Evolutionary conservation across 2,113 vertebrate genomes (phyloP).

Genomic region (Harpagus bidentatus): DNA sequence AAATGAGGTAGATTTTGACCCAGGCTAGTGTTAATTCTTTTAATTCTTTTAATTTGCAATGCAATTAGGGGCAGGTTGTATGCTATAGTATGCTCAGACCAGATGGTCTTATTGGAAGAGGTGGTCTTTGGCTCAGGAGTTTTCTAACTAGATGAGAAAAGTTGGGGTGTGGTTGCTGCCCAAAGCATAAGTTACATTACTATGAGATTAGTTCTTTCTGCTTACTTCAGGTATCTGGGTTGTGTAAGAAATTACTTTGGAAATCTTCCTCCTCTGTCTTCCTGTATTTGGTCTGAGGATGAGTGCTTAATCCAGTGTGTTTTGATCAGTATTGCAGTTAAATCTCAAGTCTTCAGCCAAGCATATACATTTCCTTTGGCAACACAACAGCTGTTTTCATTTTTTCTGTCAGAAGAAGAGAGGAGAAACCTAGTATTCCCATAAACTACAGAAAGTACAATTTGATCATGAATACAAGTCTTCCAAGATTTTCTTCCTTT

Average conservation of each 20-base stretch:
- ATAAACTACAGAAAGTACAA: background rate
- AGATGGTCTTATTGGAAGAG: background rate
- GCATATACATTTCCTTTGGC: background rate
- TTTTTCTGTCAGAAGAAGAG: background rate
- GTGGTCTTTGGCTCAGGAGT: background rate
- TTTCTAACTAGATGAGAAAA: background rate
- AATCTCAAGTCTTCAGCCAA: background rate
- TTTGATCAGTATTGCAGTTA: conserved; percentile 15
- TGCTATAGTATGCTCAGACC: background rate
- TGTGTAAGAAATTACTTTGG: background rate
- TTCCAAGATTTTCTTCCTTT: background rate
- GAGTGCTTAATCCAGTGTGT: background rate
- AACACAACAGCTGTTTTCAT: background rate
- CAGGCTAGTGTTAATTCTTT: background rate
- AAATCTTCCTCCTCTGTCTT: background rate
- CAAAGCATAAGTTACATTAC: background rate
- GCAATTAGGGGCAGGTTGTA: background rate
- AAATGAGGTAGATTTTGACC: background rate
- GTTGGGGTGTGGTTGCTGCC: background rate
- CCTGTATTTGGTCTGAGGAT: background rate
- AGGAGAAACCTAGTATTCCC: background rate
- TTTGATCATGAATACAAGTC: background rate
- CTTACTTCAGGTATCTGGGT: background rate
- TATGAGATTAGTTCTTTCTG: background rate
- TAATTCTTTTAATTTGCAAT: background rate